Evolutionary conservation across 2,888 invertebrate species (phyloP).

Genomic region (Orthonychiurus folsomi): DNA sequence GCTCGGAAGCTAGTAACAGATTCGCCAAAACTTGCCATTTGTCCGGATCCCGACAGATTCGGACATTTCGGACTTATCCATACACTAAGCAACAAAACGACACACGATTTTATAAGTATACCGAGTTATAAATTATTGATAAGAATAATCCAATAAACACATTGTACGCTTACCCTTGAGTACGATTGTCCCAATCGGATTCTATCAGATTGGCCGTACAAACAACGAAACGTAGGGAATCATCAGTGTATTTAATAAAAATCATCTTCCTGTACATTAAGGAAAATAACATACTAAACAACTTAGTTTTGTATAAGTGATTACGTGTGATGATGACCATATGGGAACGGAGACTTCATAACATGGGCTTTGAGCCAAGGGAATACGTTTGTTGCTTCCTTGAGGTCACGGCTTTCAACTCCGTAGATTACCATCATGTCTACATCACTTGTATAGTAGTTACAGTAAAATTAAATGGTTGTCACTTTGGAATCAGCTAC

Average conservation of each 20-base stretch:
- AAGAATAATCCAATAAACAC: too few species aligned
- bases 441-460: constrained; percentile 51
- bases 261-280: constrained; percentile 65
- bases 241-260: constrained; percentile 70
- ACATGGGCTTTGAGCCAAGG: constrained; percentile 56
- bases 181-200: constrained; percentile 88
- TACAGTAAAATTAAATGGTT: constrained; percentile 12
- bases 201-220: constrained; percentile 86
- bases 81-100: constrained; percentile 50
- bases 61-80: constrained; percentile 82
- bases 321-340: constrained; percentile 80
- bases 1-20: constrained; percentile 74
- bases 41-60: constrained; percentile 48
- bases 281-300: not conserved
- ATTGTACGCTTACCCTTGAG: constrained; percentile 62
- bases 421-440: constrained; percentile 70
- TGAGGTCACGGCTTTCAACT: constrained; percentile 57
- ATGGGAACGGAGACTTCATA: constrained; percentile 65
- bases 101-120: not conserved
- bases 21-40: constrained; percentile 55
- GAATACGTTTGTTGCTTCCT: constrained; percentile 47
- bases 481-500: constrained; percentile 14
- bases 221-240: constrained; percentile 72
- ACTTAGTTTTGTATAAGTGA: constrained; percentile 39
- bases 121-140: too few species aligned